phyloP scores from a whole-genome alignment of 2,113 vertebrate genomes.

The Mesocricetus auratus region DNA sequence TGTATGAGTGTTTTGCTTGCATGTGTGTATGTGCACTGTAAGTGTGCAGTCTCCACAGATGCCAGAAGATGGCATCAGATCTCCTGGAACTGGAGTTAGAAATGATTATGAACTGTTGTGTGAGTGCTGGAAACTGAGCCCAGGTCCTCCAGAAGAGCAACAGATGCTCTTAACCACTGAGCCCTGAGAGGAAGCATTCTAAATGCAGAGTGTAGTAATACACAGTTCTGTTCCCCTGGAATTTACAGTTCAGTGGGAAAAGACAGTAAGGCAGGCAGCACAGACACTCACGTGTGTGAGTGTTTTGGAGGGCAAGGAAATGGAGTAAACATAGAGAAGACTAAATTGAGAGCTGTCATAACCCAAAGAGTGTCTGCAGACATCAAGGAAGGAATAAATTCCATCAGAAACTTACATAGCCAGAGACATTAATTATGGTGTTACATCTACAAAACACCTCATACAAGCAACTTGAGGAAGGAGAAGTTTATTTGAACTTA shows the following conservation, averaged over 20 bases:
- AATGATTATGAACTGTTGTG: background rate
- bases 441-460: background rate
- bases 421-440: background rate
- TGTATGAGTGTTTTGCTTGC: background rate
- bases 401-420: background rate
- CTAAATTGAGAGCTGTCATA: too few relatives aligned
- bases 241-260: background rate
- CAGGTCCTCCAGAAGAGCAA: background rate
- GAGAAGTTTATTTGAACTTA: background rate
- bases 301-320: background rate
- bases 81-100: too few relatives aligned
- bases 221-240: fast-evolving
- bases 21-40: background rate
- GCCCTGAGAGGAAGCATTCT: fast-evolving
- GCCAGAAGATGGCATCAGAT: background rate
- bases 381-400: background rate
- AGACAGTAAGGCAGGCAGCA: background rate
- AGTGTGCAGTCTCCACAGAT: too few relatives aligned
- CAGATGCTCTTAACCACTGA: background rate
- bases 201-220: too few relatives aligned
- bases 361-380: background rate
- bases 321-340: background rate
- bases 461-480: background rate
- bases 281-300: fast-evolving
- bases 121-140: background rate